Base-by-base conservation (phyloP, 2,888 invertebrate genomes). In the Idaea straminata region DNA sequence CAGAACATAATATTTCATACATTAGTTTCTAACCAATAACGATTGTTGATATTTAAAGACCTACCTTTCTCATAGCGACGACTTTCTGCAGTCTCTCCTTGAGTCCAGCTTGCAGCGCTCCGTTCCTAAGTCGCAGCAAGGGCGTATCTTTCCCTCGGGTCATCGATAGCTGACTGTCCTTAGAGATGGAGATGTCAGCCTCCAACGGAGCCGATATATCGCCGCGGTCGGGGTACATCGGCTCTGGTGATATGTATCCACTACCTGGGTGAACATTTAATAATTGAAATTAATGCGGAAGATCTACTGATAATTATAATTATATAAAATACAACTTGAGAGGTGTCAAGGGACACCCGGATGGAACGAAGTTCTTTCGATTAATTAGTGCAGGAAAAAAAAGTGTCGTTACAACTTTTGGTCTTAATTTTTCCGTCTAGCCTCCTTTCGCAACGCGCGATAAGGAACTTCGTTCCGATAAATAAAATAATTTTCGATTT, bases 71-170 rank as follows among this genome's bases (percentile, higher is more conserved):
- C 90, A 83, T 90, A 74, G 85, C 87, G 72, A 88, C 94, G 78
- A 93, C 87, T 75, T 94, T 93, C 60, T 91, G 91, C 63, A 96
- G 89, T 73, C 94, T 91, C 68, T 94, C 93, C 62, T 93, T 93
- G 25, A 96, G 93, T 0, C 95, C 95, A 5, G 94, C 93, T 74
- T 95, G 95, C 38, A 96, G 85, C 61, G 95, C 95, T 35, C 96
- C 96, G 76, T 96, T 96, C 74, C 94, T 89, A 62, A 96, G 87
- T 74, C 94, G 86, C 78, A 95, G 86, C 47, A 95, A 80, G 1
- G 93, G 93, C 58, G 91, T 92, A 36, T 85, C 86, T 66, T 86
- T 87, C 64, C 83, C 81, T 4, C 69, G 68, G 10, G 70, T 66
- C 65, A 78, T 68, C 13, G 78, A 69, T 63, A 74, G 77, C 64